Percentiles rank a stretch among this genome's conserved stretches.
phyloP scores from a whole-genome alignment of 2,113 vertebrate species.

The Myiagra hebetior region DNA sequence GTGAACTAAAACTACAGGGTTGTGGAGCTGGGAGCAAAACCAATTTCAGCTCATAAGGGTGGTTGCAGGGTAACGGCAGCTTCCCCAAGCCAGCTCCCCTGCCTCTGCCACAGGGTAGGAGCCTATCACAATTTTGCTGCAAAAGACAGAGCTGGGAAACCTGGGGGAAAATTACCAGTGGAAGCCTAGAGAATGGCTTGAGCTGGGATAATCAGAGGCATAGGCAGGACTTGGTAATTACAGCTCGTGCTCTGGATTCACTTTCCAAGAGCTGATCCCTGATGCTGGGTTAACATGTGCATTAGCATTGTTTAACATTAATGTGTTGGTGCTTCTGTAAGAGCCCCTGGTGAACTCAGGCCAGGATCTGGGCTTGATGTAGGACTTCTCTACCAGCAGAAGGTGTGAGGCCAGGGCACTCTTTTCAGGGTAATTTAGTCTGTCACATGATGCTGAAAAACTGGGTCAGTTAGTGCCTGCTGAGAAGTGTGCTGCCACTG shows the following conservation, averaged over 20 bases:
- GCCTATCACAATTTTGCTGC: not conserved
- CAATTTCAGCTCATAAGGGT: not conserved
- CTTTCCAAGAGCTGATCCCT: not conserved
- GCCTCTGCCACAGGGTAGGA: not conserved
- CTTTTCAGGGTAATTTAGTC: not conserved
- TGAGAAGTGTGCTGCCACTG: not conserved
- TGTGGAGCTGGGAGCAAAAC: not conserved
- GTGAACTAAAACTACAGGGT: not conserved
- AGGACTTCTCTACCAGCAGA: not conserved
- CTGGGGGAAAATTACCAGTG: not conserved
- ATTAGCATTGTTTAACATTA: not conserved
- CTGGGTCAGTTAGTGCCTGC: slow-evolving; percentile 19
- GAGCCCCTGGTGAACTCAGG: not conserved
- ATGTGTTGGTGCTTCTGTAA: not conserved
- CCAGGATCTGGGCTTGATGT: not conserved
- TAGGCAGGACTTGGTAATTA: not conserved
- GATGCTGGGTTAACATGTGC: not conserved
- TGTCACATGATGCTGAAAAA: not conserved
- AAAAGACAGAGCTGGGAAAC: not conserved
- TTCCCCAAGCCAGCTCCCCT: not conserved
- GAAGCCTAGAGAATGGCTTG: not conserved
- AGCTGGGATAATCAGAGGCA: not conserved
- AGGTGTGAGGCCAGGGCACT: not conserved
- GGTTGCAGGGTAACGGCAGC: not conserved
- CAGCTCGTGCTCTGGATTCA: not conserved